Conservation (phyloP, 2,113 vertebrate genomes). For the Cinclus cinclus region DNA sequence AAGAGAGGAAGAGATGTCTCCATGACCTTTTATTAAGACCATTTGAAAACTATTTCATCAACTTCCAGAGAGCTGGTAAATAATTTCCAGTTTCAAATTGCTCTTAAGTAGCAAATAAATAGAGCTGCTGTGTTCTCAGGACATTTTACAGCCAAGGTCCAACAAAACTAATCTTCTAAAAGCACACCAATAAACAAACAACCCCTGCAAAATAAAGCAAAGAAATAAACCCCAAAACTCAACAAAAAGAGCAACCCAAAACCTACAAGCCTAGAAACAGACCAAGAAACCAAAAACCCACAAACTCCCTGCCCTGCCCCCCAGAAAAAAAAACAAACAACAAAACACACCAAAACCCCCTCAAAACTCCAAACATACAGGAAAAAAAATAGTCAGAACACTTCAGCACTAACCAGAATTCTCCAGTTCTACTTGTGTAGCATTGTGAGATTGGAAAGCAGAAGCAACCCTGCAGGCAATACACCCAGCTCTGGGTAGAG, state of each 20-base stretch:
- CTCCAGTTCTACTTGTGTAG: not conserved
- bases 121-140: not conserved
- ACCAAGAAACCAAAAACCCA: not conserved
- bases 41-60: not conserved
- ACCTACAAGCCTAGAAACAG: not conserved
- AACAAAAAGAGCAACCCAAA: not conserved
- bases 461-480: not conserved
- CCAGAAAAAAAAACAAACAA: not conserved
- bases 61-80: not conserved
- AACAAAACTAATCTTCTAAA: not conserved
- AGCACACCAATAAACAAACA: not conserved
- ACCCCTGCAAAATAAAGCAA: not conserved
- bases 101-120: not conserved
- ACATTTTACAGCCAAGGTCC: not conserved
- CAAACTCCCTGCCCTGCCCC: not conserved
- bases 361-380: not conserved
- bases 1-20: not conserved
- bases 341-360: not conserved
- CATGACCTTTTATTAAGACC: not conserved
- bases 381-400: not conserved
- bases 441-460: not conserved
- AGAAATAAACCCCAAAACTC: not conserved
- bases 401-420: not conserved
- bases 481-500: not conserved
- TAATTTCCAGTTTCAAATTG: not conserved